Conservation (phyloP, 2,113 vertebrate genomes). For the Copsychus sechellarum region DNA sequence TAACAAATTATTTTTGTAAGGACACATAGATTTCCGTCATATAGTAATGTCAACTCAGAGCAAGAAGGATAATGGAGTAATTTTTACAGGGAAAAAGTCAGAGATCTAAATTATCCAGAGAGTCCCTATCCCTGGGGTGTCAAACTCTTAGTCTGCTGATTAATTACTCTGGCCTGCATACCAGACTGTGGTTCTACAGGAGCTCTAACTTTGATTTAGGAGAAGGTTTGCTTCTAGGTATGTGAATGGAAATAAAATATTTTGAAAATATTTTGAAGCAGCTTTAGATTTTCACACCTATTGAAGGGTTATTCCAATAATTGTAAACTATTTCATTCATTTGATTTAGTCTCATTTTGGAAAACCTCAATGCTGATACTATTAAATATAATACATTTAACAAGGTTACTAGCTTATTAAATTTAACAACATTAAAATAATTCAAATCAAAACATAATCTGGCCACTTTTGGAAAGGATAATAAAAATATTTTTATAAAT, state of each 20-base stretch:
- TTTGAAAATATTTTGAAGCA: neutral
- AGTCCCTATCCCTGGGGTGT: neutral
- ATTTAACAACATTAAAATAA: neutral
- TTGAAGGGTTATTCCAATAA: neutral
- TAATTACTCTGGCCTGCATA: neutral
- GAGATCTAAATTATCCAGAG: slow-evolving; percentile 4
- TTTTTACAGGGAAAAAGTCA: neutral
- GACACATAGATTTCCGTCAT: neutral
- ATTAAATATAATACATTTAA: neutral
- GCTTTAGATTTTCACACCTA: neutral
- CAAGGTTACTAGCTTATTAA: neutral
- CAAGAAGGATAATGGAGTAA: neutral
- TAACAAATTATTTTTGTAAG: neutral
- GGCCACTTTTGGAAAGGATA: neutral
- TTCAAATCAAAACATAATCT: neutral
- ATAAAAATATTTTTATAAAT: neutral
- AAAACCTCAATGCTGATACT: neutral
- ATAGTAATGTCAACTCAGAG: neutral
- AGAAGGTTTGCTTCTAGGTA: neutral
- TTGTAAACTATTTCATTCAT: neutral
- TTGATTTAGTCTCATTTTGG: neutral
- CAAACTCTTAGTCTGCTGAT: neutral
- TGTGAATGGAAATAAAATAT: neutral
- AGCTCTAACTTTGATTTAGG: neutral
- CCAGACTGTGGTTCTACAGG: neutral